Percentiles rank a stretch among this genome's conserved stretches.
Evolutionary conservation across 35 echinoderm and acorn worm species (phyloP).

Genomic region (Patiria miniata): DNA sequence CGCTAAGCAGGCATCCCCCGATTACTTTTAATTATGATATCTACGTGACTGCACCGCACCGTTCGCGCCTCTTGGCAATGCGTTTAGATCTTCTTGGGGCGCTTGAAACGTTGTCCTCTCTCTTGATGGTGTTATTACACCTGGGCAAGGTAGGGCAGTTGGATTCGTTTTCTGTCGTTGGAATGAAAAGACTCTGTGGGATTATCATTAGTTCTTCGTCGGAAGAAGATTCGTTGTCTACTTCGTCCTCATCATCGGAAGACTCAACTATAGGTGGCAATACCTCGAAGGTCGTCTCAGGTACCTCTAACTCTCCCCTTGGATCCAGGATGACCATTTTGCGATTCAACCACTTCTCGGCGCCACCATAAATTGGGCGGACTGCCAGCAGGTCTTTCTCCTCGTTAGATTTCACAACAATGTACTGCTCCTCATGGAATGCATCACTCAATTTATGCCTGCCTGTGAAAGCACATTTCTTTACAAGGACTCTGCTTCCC

Average conservation of each 20-base stretch:
- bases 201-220: neutral
- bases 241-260: neutral
- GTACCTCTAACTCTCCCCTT: neutral
- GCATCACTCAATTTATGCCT: neutral
- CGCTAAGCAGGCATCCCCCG: too few relatives aligned
- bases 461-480: neutral
- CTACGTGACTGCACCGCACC: too few relatives aligned
- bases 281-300: neutral
- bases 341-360: neutral
- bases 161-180: neutral
- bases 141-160: neutral
- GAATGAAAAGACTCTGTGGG: neutral
- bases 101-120: too few relatives aligned
- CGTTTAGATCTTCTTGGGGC: too few relatives aligned
- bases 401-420: neutral
- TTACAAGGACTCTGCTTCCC: neutral
- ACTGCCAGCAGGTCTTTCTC: neutral
- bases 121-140: neutral
- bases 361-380: neutral
- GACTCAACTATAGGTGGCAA: neutral
- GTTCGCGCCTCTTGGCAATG: too few relatives aligned
- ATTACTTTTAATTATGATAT: too few relatives aligned
- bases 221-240: neutral
- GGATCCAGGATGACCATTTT: neutral
- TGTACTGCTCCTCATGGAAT: neutral